phyloP scores from a whole-genome alignment of 2,113 vertebrate genomes.

The Hemibates koningsi region DNA sequence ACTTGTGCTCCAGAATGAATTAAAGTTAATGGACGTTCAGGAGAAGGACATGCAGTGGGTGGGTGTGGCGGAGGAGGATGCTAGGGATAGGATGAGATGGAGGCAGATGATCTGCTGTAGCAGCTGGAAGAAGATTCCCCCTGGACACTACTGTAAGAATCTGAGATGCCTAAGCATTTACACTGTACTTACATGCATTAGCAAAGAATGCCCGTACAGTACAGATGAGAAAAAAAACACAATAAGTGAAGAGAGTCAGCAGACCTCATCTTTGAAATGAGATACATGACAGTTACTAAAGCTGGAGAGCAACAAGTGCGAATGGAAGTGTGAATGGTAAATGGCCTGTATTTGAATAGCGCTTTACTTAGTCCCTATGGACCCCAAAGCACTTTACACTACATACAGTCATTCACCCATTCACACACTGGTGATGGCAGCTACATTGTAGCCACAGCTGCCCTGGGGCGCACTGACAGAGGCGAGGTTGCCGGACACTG shows the following conservation, averaged over 20 bases:
- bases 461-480: rapidly evolving
- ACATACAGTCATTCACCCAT: rapidly evolving
- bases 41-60: neutral
- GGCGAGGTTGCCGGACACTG: rapidly evolving
- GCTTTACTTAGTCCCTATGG: rapidly evolving
- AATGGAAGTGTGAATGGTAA: neutral
- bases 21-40: neutral
- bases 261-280: neutral
- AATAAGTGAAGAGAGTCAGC: neutral
- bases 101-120: neutral
- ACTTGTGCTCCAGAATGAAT: neutral
- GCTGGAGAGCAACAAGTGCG: neutral
- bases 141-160: neutral
- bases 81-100: rapidly evolving
- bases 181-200: neutral
- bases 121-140: neutral
- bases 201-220: neutral
- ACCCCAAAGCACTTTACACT: neutral
- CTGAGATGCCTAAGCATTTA: rapidly evolving
- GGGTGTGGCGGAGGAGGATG: neutral
- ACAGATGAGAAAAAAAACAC: neutral
- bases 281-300: neutral
- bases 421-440: neutral
- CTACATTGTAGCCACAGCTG: rapidly evolving
- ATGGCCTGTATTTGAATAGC: neutral